Evolutionary conservation across 2,888 invertebrate species (phyloP).

Genomic region (Panzeria rudis): DNA sequence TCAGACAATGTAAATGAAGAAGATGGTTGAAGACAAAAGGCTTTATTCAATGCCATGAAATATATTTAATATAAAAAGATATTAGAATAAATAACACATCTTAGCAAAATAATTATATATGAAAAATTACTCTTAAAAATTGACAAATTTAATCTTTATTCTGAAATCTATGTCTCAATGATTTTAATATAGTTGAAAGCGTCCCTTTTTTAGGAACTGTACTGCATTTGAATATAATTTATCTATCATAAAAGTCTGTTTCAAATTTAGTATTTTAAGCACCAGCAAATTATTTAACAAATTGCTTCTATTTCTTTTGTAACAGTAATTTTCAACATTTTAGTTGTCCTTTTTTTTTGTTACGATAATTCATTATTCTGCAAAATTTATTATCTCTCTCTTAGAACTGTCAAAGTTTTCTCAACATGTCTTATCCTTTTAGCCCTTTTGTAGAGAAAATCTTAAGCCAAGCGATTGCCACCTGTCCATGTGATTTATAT

Average conservation of each 20-base stretch:
- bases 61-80: no score
- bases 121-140: no score
- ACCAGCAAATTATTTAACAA: background rate
- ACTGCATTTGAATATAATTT: background rate
- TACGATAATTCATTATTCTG: background rate
- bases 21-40: no score
- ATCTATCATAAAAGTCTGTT: background rate
- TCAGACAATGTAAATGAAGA: background rate
- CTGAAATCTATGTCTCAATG: background rate
- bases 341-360: background rate
- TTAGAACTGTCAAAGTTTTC: slow-evolving; percentile 43
- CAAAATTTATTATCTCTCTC: slow-evolving; percentile 10
- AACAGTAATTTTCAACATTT: background rate
- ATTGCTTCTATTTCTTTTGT: background rate
- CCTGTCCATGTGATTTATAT: slow-evolving; percentile 52
- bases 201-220: background rate
- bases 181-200: background rate
- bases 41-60: no score
- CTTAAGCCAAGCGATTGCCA: slow-evolving; percentile 44
- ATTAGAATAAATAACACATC: no score
- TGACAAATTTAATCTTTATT: no score
- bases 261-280: background rate
- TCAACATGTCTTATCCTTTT: slow-evolving; percentile 38
- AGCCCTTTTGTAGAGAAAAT: background rate
- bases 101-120: no score